A percentile compares a stretch with the other conserved stretches of the same genome.
Conservation (phyloP, 2,113 vertebrate genomes). For the Dendrocopos noguchii region DNA sequence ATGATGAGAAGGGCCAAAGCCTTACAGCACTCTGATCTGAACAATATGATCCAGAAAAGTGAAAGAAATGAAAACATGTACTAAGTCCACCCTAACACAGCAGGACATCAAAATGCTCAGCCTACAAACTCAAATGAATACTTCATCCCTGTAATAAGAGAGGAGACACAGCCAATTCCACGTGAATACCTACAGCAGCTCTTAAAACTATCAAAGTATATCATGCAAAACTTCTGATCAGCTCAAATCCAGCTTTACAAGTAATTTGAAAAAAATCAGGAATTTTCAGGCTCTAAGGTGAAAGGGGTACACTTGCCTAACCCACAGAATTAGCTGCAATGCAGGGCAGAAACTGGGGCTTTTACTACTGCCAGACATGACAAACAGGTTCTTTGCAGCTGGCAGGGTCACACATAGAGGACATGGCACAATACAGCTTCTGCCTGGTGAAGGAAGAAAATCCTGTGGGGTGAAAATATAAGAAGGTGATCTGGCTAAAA, state of each 20-base stretch:
- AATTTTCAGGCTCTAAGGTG: background rate
- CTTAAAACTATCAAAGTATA: background rate
- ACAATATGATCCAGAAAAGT: background rate
- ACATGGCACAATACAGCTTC: background rate
- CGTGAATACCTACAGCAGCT: background rate
- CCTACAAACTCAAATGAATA: background rate
- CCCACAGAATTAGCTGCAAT: background rate
- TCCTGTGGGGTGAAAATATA: background rate
- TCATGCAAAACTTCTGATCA: background rate
- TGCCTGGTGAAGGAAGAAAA: background rate
- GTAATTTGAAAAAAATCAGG: background rate
- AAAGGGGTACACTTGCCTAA: background rate
- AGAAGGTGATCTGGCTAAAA: background rate
- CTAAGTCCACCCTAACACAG: background rate
- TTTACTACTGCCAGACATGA: background rate
- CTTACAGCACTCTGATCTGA: background rate
- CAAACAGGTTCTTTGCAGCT: constrained; percentile 5
- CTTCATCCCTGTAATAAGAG: background rate
- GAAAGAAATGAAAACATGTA: background rate
- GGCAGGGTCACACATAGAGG: background rate
- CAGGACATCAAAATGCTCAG: background rate
- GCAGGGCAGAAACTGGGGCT: background rate
- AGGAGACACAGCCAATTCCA: background rate
- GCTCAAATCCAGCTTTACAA: background rate
- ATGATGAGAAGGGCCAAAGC: background rate